These are phyloP conservation scores for Drosophila equinoxialis DNA, from an alignment of 1,140 invertebrate genomes.

Conservation along the genomic window DNA sequence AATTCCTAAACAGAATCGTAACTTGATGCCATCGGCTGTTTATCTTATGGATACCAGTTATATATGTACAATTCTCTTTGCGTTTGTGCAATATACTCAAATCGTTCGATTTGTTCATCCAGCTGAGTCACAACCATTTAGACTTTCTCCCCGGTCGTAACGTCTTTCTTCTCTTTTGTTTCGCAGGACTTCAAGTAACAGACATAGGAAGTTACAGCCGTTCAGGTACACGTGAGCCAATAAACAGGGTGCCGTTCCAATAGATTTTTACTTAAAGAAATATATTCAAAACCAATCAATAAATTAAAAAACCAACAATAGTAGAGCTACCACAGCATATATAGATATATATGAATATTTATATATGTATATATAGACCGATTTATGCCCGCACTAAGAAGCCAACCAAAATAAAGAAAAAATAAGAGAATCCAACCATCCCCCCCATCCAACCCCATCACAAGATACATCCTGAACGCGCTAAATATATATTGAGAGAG, in stretches of 20 bases:
- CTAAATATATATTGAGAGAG: not conserved
- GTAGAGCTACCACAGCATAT: conserved; percentile 26
- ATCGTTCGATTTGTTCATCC: too few relatives aligned
- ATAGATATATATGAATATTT: conserved; percentile 41
- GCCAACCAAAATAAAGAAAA: conserved; percentile 24
- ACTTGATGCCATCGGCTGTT: too few relatives aligned
- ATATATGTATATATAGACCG: conserved; percentile 35
- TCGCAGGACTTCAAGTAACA: conserved; percentile 95
- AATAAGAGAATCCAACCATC: not conserved
- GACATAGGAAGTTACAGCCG: conserved; percentile 96
- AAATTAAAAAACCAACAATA: conserved; percentile 38
- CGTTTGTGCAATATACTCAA: too few relatives aligned
- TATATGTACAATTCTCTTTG: too few relatives aligned
- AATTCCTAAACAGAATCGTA: too few relatives aligned
- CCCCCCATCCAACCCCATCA: not conserved
- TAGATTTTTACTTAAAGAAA: conserved; percentile 59
- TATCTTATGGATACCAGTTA: too few relatives aligned
- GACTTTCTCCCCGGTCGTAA: not conserved
- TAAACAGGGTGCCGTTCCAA: conserved; percentile 52
- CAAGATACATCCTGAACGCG: not conserved
- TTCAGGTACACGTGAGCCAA: conserved; percentile 94
- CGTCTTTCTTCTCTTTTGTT: conserved; percentile 35
- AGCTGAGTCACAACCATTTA: too few relatives aligned
- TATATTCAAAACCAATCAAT: conserved; percentile 31
- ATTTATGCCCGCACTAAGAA: conserved; percentile 27